These are phyloP conservation scores for Arctia plantaginis DNA, from an alignment of 2,888 invertebrate genomes.

Conservation along the genomic window DNA sequence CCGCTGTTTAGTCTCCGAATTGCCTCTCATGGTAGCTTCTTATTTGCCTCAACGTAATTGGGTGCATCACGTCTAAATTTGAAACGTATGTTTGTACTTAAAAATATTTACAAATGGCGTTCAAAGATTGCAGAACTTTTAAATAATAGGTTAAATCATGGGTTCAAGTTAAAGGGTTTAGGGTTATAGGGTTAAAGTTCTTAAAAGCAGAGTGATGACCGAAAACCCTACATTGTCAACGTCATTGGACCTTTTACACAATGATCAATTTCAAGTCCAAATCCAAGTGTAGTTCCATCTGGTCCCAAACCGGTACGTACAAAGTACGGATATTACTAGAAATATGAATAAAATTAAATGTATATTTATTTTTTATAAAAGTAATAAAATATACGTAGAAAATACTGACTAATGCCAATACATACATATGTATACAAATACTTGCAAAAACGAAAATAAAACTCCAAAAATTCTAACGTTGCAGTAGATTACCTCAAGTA, in stretches of 20 bases:
- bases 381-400: too few species aligned
- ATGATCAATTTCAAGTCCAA: neutral
- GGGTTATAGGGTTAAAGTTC: too few species aligned
- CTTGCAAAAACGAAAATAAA: neutral
- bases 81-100: constrained; percentile 44
- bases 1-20: constrained; percentile 78
- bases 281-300: neutral
- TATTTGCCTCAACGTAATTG: constrained; percentile 69
- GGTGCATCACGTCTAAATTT: constrained; percentile 59
- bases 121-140: neutral
- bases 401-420: too few species aligned
- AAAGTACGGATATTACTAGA: neutral
- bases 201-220: neutral
- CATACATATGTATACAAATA: too few species aligned
- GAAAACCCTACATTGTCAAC: neutral
- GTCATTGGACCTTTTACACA: too few species aligned
- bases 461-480: neutral
- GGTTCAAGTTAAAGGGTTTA: too few species aligned
- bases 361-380: too few species aligned
- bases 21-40: constrained; percentile 65
- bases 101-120: neutral
- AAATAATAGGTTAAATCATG: neutral
- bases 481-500: neutral
- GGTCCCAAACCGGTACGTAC: neutral
- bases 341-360: neutral